Conservation (phyloP, 1,140 invertebrate genomes). For the Scylla paramamosain region DNA sequence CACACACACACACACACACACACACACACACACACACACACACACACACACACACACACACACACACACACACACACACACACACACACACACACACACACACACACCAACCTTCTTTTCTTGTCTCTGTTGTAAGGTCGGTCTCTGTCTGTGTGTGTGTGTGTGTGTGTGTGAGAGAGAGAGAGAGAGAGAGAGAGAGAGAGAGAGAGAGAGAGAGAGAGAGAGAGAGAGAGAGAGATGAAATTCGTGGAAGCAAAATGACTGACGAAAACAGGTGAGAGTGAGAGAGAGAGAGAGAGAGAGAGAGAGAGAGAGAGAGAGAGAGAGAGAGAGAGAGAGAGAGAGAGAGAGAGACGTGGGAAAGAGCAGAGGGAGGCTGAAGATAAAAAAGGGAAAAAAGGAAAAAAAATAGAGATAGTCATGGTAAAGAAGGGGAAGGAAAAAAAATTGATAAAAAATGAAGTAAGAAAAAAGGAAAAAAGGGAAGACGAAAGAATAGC, state of each 20-base stretch:
- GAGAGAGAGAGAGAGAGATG: neutral
- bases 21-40: constrained; percentile 37
- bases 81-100: constrained; percentile 20
- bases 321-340: no score
- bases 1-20: constrained; percentile 50
- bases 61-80: constrained; percentile 20
- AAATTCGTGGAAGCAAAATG: neutral
- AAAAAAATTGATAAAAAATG: neutral
- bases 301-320: no score
- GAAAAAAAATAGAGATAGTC: neutral
- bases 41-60: constrained; percentile 7
- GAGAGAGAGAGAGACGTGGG: no score
- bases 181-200: constrained; percentile 14
- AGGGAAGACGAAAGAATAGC: neutral
- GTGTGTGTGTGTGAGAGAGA: neutral
- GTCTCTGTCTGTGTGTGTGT: neutral
- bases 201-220: constrained; percentile 6
- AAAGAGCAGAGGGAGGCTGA: neutral
- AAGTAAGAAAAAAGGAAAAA: neutral
- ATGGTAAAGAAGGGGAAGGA: neutral
- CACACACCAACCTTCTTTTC: neutral
- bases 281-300: no score
- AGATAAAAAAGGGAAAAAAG: neutral
- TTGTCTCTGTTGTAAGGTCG: neutral
- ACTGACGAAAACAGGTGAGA: neutral